A percentile compares a stretch with the other conserved stretches of the same genome.
These are phyloP conservation scores for Melikaiella ostensackeni DNA, from an alignment of 2,888 invertebrate genomes.

Conservation along the genomic window DNA sequence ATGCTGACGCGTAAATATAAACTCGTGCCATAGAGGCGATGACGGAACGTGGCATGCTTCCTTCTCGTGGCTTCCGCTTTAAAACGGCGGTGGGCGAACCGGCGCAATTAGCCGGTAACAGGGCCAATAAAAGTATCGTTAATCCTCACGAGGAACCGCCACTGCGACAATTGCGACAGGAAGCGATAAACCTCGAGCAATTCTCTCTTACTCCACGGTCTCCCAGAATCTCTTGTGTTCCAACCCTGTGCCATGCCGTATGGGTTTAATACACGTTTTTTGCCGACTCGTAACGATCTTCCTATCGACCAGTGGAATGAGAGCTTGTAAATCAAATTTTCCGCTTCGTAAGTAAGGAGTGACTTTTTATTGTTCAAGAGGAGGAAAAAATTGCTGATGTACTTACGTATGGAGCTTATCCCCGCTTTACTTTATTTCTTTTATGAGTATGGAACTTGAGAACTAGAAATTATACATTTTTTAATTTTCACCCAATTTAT, in stretches of 20 bases:
- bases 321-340: neutral
- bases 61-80: slow-evolving; percentile 50
- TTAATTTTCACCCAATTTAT: no score
- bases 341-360: neutral
- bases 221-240: neutral
- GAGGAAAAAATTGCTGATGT: neutral
- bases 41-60: slow-evolving; percentile 45
- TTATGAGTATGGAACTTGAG: no score
- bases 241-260: neutral
- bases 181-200: slow-evolving; percentile 57
- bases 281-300: slow-evolving; percentile 6
- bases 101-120: slow-evolving; percentile 67
- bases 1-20: slow-evolving; percentile 2
- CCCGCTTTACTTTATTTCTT: neutral
- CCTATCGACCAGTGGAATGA: slow-evolving; percentile 3
- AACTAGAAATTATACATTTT: no score
- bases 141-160: slow-evolving; percentile 60
- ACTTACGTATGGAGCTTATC: neutral
- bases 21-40: slow-evolving; percentile 2
- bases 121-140: slow-evolving; percentile 71
- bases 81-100: slow-evolving; percentile 62
- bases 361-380: neutral
- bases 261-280: neutral
- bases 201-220: slow-evolving; percentile 36
- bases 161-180: slow-evolving; percentile 65